These are phyloP conservation scores for Calosoma granatense DNA, from an alignment of 1,140 invertebrate species.

Conservation along the genomic window DNA sequence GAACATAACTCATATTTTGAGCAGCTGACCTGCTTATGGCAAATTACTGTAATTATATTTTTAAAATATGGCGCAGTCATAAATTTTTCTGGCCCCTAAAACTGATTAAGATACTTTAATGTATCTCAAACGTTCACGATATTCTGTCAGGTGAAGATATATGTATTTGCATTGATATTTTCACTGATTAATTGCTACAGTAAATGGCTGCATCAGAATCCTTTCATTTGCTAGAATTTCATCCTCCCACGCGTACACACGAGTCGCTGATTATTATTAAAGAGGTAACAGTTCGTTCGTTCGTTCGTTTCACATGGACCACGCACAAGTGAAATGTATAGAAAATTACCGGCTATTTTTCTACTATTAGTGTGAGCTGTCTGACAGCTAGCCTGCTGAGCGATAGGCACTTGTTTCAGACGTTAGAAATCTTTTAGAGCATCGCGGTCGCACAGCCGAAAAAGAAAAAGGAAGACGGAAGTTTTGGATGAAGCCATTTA, in stretches of 20 bases:
- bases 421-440: background rate
- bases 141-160: background rate
- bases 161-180: background rate
- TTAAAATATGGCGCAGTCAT: background rate
- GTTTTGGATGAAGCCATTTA: too few species aligned
- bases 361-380: background rate
- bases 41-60: constrained; percentile 7
- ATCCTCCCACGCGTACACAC: background rate
- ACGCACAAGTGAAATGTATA: background rate
- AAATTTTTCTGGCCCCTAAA: background rate
- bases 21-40: background rate
- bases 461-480: too few species aligned
- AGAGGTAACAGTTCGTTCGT: background rate
- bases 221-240: background rate
- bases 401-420: background rate
- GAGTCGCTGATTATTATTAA: background rate
- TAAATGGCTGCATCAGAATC: background rate
- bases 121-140: too few species aligned
- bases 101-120: background rate
- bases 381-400: background rate
- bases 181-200: background rate
- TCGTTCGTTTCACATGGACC: background rate
- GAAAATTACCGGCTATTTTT: constrained; percentile 5
- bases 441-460: background rate
- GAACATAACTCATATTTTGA: background rate